phyloP scores from a whole-genome alignment of 2,113 vertebrate genomes.

The Callipepla squamata region DNA sequence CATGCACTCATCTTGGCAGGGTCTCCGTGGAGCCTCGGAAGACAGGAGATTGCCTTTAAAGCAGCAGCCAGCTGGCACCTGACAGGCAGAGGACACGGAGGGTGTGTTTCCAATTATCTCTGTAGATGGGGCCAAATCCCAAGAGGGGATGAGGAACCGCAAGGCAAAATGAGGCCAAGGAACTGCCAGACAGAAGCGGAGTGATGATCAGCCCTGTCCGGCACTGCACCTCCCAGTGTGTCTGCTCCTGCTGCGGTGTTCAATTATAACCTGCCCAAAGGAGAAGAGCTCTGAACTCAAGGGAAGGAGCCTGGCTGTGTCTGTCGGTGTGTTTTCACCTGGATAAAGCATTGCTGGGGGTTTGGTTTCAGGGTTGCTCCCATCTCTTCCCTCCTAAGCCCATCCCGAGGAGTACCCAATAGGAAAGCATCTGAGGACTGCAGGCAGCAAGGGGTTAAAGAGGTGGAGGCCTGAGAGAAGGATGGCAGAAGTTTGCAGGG shows the following conservation, averaged over 20 bases:
- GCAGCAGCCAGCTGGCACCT: conserved; percentile 44
- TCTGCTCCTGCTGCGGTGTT: not conserved
- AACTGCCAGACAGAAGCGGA: not conserved
- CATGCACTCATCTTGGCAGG: not conserved
- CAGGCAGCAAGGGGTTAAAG: not conserved
- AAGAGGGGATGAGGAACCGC: not conserved
- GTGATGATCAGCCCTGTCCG: not conserved
- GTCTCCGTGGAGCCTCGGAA: not conserved
- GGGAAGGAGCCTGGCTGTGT: conserved; percentile 13
- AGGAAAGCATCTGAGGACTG: not conserved
- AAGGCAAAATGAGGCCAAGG: conserved; percentile 47
- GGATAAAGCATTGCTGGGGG: not conserved
- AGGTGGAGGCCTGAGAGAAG: fast-evolving
- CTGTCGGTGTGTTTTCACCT: not conserved
- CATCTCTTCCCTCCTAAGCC: not conserved
- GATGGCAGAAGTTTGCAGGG: not conserved
- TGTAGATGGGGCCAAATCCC: conserved; percentile 62
- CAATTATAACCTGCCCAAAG: conserved; percentile 60
- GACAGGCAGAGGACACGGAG: conserved; percentile 37
- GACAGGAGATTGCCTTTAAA: conserved; percentile 26
- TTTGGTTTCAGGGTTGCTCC: not conserved
- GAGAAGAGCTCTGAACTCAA: conserved; percentile 51
- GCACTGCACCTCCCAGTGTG: fast-evolving
- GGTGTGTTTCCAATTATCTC: conserved; percentile 66
- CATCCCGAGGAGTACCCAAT: fast-evolving